These are phyloP conservation scores for Physocephala rufipes DNA, from an alignment of 2,888 invertebrate genomes.

Conservation along the genomic window DNA sequence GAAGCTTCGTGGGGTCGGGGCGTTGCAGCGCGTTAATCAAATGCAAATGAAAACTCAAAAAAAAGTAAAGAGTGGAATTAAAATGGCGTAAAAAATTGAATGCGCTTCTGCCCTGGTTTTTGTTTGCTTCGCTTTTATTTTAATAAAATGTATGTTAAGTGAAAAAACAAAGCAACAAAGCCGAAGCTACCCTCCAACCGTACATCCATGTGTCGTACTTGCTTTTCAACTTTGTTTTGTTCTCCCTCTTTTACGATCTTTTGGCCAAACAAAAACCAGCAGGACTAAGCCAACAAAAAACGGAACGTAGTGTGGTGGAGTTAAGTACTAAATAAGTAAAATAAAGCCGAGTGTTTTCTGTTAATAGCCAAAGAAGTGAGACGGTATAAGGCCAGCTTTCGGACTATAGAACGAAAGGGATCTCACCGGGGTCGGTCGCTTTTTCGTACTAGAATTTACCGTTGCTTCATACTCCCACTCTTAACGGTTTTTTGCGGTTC, in stretches of 20 bases:
- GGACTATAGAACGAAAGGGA: constrained; percentile 14
- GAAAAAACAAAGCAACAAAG: constrained; percentile 23
- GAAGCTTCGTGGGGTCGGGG: constrained; percentile 33
- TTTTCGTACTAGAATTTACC: background rate
- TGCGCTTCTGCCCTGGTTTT: constrained; percentile 25
- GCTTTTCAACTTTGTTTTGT: constrained; percentile 27
- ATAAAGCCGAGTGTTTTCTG: constrained; percentile 32
- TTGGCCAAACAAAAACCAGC: constrained; percentile 17
- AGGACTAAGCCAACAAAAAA: constrained; percentile 26
- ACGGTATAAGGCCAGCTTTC: background rate
- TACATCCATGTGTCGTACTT: constrained; percentile 30
- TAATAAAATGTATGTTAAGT: constrained; percentile 34
- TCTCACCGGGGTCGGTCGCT: background rate
- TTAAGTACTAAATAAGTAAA: constrained; percentile 36
- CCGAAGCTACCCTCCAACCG: background rate
- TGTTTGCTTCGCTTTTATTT: constrained; percentile 13
- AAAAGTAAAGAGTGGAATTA: constrained; percentile 29
- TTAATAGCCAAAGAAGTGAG: constrained; percentile 26
- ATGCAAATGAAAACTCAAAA: constrained; percentile 42
- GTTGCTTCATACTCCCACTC: constrained; percentile 21
- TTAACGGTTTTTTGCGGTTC: constrained; percentile 27
- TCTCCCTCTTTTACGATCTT: constrained; percentile 1
- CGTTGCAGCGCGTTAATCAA: constrained; percentile 39
- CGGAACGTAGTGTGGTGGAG: constrained; percentile 24
- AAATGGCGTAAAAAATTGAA: constrained; percentile 33